A percentile compares a stretch with the other conserved stretches of the same genome.
Evolutionary conservation across 2,797 vertebrate species (phyloP).

Genomic region (Clamator glandarius): DNA sequence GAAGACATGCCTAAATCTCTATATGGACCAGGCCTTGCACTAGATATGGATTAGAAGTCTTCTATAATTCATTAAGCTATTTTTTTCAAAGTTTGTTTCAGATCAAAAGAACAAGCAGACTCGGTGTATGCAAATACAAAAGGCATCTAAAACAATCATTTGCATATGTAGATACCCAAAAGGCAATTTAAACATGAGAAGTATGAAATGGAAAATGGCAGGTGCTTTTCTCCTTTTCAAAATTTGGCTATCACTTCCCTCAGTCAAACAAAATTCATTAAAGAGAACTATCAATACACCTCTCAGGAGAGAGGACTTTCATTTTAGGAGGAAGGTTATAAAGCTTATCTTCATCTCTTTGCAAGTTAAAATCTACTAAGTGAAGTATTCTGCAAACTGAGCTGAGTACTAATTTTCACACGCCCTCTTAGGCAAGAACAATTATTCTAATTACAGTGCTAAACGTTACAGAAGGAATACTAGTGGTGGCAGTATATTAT

Average conservation of each 20-base stretch:
- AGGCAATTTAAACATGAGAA: not conserved
- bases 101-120: not conserved
- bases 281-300: not conserved
- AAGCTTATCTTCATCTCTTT: not conserved
- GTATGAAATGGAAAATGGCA: not conserved
- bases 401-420: not conserved
- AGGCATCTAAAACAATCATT: not conserved
- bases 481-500: not conserved
- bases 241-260: not conserved
- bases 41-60: not conserved
- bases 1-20: not conserved
- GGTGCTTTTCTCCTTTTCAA: not conserved
- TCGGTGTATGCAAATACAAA: not conserved
- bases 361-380: not conserved
- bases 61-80: not conserved
- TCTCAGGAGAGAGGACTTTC: not conserved
- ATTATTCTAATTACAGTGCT: not conserved
- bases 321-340: not conserved
- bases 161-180: not conserved
- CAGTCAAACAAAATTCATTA: not conserved
- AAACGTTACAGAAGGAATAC: not conserved
- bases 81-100: not conserved
- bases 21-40: not conserved
- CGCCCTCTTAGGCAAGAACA: not conserved
- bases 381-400: not conserved